Base-by-base conservation (phyloP, 2,888 invertebrate species). In the Chrysolina haemoptera region DNA sequence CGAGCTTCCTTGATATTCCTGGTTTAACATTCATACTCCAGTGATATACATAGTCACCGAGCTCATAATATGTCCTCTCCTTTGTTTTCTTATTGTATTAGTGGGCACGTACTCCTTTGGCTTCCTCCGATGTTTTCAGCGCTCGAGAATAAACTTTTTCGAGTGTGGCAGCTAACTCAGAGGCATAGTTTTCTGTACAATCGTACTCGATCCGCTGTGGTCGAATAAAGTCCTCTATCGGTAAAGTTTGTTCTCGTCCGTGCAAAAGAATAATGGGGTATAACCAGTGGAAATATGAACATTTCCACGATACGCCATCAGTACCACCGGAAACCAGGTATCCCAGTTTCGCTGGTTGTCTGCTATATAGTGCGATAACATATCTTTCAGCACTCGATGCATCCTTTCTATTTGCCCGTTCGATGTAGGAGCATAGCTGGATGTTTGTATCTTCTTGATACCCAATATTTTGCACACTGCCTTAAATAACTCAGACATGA, bases 261-360 rank as follows among this genome's bases (percentile, higher is more conserved):
- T 80, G 76, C 20, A 82, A 46, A 82, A 59, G 62, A 78, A 80
- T 40, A 70, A 80, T 0, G 82, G 80, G 3, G 75, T 80, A 18
- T 78, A 69, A 5, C 76, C 76, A 18, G 81, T 81, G 10, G 79
- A 63, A 16, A 63, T 50, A 46, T 70, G 50, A 48, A 63, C 50
- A 16, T 43, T 69, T 10, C 27, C 43, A n/a, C 67, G 27, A 16
- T 62, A 62, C 27, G 50, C 66, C 66, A 66, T 66, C 20, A 66
- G n/a, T 20, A 66, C 66, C 27, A 48, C 20, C n/a, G 48, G 66
- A 50, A 66, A 5, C 67, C 67, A 50, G 35, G 35, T 40, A 20
- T 67, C 53, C 67, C 67, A 67, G 16, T 67, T 50, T 9, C 67
- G 22, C 50, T 67, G 27, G 10, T 67, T 40, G 22, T 67, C 50